Percentiles rank a stretch among this genome's conserved stretches.
Conservation (phyloP, 2,797 vertebrate species). For the Rhadinocentrus ornatus region DNA sequence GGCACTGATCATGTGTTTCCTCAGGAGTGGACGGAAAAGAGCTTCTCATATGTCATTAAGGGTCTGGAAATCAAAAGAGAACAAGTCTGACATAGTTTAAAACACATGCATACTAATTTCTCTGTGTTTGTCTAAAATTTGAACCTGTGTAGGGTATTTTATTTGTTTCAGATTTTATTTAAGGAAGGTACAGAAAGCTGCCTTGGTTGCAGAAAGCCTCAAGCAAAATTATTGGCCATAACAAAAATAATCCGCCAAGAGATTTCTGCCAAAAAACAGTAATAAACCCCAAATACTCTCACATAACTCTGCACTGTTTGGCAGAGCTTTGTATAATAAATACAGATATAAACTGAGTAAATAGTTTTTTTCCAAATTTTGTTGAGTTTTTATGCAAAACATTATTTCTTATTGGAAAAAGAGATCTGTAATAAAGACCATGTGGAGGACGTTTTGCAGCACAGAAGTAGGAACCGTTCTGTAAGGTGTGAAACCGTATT, state of each 20-base stretch:
- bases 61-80: constrained; percentile 70
- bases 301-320: constrained; percentile 3
- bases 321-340: constrained; percentile 8
- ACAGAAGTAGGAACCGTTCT: constrained; percentile 36
- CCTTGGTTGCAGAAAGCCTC: neutral
- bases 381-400: neutral
- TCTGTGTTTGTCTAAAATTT: constrained; percentile 45
- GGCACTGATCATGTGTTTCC: constrained; percentile 75
- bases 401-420: constrained; percentile 2
- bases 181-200: neutral
- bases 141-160: neutral
- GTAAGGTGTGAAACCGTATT: constrained; percentile 66
- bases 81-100: constrained; percentile 48
- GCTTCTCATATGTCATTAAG: constrained; percentile 81
- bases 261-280: neutral
- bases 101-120: constrained; percentile 42
- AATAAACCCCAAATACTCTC: constrained; percentile 19
- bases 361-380: neutral
- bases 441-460: constrained; percentile 22
- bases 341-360: constrained; percentile 1
- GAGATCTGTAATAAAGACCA: constrained; percentile 4
- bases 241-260: neutral
- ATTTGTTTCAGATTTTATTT: constrained; percentile 9
- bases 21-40: constrained; percentile 74
- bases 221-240: neutral